These are phyloP conservation scores for Mycetomoellerius zeteki DNA, from an alignment of 1,140 invertebrate species.

Conservation along the genomic window DNA sequence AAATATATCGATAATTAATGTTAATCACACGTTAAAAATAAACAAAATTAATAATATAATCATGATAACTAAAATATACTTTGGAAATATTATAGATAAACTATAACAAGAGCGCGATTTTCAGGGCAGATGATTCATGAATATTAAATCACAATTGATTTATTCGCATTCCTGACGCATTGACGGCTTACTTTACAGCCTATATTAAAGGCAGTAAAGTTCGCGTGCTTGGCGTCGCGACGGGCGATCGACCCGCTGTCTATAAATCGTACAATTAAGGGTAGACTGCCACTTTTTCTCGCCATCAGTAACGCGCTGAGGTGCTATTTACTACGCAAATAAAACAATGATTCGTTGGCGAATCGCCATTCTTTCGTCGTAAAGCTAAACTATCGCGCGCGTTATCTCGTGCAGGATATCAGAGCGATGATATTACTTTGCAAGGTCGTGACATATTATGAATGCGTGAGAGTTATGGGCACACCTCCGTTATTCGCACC, in stretches of 20 bases:
- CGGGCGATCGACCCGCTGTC: not conserved
- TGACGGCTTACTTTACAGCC: not conserved
- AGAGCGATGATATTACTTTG: conserved; percentile 73
- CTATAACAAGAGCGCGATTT: not conserved
- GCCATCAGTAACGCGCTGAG: not conserved
- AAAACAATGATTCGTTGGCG: conserved; percentile 58
- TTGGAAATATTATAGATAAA: not conserved
- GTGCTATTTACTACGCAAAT: conserved; percentile 57
- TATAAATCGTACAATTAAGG: conserved; percentile 67
- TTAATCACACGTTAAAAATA: not conserved
- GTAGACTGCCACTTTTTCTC: conserved; percentile 10
- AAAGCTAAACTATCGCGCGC: conserved; percentile 29
- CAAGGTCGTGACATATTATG: conserved; percentile 78
- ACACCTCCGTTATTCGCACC: conserved; percentile 78
- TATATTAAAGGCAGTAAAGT: not conserved
- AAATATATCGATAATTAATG: conserved; percentile 11
- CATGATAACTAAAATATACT: conserved; percentile 10
- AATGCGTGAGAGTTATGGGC: conserved; percentile 74
- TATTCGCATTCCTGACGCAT: not conserved
- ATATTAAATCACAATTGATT: conserved; percentile 23
- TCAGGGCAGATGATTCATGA: not conserved
- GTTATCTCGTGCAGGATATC: conserved; percentile 66
- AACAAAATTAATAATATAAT: conserved; percentile 6
- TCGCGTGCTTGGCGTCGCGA: conserved; percentile 33
- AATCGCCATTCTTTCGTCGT: conserved; percentile 60